These are phyloP conservation scores for Scolopax rusticola DNA, from an alignment of 2,797 vertebrate species.

Conservation along the genomic window DNA sequence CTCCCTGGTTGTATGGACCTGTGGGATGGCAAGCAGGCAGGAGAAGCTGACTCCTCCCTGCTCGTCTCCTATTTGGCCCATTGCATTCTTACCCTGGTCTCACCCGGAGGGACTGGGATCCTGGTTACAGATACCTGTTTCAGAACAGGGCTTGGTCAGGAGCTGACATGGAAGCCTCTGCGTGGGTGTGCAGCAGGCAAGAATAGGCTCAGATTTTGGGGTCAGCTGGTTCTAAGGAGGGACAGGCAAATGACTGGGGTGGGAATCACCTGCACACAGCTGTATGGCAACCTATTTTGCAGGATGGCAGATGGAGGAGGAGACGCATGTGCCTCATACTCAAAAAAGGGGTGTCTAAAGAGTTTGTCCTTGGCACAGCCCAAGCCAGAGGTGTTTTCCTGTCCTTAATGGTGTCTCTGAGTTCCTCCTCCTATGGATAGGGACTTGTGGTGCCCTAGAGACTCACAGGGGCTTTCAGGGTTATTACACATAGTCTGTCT, in stretches of 20 bases:
- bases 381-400: background rate
- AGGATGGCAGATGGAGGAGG: background rate
- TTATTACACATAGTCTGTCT: background rate
- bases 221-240: background rate
- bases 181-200: background rate
- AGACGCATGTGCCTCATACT: background rate
- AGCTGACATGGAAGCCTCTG: rapidly evolving
- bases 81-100: background rate
- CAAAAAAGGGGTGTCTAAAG: background rate
- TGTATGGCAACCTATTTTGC: background rate
- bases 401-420: background rate
- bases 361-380: background rate
- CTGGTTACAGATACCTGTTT: background rate
- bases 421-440: background rate
- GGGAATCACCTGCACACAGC: background rate
- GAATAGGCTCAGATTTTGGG: background rate
- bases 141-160: background rate
- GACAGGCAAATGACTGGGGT: background rate
- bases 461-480: background rate
- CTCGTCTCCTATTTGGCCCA: background rate
- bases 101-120: background rate
- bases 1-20: background rate
- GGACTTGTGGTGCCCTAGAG: background rate
- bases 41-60: background rate
- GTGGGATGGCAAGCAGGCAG: background rate